Base-by-base conservation (phyloP, 2,888 invertebrate genomes). In the Seira musarum region DNA sequence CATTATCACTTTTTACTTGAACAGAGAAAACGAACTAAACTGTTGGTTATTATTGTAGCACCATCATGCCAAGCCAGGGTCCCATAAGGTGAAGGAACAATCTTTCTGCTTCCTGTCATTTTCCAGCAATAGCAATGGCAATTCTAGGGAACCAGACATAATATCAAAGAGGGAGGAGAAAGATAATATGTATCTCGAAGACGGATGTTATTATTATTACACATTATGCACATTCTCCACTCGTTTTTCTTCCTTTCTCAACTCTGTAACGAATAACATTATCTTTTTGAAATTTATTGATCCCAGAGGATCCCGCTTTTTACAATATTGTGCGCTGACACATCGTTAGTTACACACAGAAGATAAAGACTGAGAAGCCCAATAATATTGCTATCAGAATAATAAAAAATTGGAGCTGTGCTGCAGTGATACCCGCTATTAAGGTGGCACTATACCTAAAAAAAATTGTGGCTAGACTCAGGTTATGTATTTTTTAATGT, bases 211-310 rank as follows among this genome's bases (percentile, higher is more conserved):
- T 65, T 40, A 40, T 40, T 40, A 40, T 40, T 40, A 40, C 40
- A 71, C 67, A 60, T 78, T 78, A 78, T 71, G 67, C 77, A 72
- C 71, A 72, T 67, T 67, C 67, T 71, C 71, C 22, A 66, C 40
- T 40, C 40, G 5, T 40, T 40, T 40, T 40, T 40, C 40, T 40
- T 13, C 40, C 13, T 40, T 13, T 40, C 13, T 13, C 40, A 8
- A 8, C 66, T 71, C 71, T 71, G 64, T 67, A 17, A 21, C 40
- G 77, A 66, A 40, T 6, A 57, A 65, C 67, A 78, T 78, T 78
- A 78, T 78, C 78, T 78, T 40, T 40, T 78, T 71, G 78, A 46
- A 78, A 78, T 78, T 78, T 78, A 78, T 78, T 78, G 78, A 78
- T 78, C 78, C 78, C 78, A 15, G 35, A 71, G 65, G 78, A 78